Conservation (phyloP, 2,113 vertebrate species). For the Hypomesus transpacificus region DNA sequence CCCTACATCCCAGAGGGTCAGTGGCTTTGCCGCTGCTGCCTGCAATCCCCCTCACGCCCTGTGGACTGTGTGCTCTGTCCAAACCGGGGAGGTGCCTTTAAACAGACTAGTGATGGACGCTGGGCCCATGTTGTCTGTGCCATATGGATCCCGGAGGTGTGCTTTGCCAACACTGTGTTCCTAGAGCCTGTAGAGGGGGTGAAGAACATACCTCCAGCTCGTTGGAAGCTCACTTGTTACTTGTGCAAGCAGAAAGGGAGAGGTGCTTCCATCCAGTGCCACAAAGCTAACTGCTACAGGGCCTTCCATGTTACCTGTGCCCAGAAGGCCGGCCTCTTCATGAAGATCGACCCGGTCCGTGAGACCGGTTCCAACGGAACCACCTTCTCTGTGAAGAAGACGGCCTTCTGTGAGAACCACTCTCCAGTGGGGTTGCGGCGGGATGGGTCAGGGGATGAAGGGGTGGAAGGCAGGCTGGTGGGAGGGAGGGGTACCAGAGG, state of each 20-base stretch:
- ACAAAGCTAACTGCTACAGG: slow-evolving; percentile 97
- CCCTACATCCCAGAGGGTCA: slow-evolving; percentile 97
- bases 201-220: slow-evolving; percentile 88
- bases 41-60: slow-evolving; percentile 91
- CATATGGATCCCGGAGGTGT: slow-evolving; percentile 98
- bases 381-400: slow-evolving; percentile 95
- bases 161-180: slow-evolving; percentile 97
- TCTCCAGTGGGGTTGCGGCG: slow-evolving; percentile 75
- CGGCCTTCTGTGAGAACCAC: slow-evolving; percentile 90
- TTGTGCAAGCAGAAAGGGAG: slow-evolving; percentile 94
- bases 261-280: slow-evolving; percentile 97
- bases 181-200: slow-evolving; percentile 95
- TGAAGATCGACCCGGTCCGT: slow-evolving; percentile 96
- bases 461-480: slow-evolving; percentile 67
- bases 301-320: slow-evolving; percentile 97
- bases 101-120: slow-evolving; percentile 93
- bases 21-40: slow-evolving; percentile 96
- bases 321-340: slow-evolving; percentile 91
- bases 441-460: slow-evolving; percentile 66
- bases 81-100: slow-evolving; percentile 96
- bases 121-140: slow-evolving; percentile 98
- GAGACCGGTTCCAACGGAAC: slow-evolving; percentile 91
- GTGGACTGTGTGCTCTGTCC: slow-evolving; percentile 97
- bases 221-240: slow-evolving; percentile 96
- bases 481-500: slow-evolving; percentile 70